Percentiles rank a stretch among this genome's conserved stretches.
These are phyloP conservation scores for Nicator chloris DNA, from an alignment of 2,113 vertebrate species.

Conservation along the genomic window DNA sequence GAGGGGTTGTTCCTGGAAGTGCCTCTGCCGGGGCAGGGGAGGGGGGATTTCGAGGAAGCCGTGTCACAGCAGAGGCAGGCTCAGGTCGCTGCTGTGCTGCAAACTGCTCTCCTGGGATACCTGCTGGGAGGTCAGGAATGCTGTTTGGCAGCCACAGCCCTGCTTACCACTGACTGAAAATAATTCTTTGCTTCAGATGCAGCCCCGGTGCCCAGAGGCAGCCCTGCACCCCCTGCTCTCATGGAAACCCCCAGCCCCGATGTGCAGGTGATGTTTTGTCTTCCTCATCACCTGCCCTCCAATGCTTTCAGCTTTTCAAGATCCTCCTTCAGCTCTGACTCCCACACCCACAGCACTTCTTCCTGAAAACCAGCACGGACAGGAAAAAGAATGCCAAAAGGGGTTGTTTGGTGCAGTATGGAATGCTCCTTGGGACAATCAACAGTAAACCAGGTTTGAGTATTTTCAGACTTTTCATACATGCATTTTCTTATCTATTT, in stretches of 20 bases:
- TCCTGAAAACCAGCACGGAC: background rate
- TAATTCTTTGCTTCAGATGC: background rate
- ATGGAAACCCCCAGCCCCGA: background rate
- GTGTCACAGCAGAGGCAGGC: background rate
- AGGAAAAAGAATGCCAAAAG: background rate
- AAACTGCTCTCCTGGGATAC: background rate
- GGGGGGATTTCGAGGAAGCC: background rate
- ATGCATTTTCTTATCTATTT: background rate
- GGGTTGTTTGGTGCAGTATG: background rate
- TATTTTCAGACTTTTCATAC: background rate
- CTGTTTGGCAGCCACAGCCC: background rate
- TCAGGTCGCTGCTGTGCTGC: background rate
- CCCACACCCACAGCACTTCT: background rate
- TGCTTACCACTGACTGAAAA: background rate
- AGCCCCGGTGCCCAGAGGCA: background rate
- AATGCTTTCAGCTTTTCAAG: background rate
- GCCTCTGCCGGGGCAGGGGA: background rate
- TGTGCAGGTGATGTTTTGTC: background rate
- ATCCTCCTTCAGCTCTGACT: background rate
- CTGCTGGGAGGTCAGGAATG: background rate
- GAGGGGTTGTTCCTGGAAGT: constrained; percentile 4
- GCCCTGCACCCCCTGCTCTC: background rate
- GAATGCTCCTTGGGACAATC: background rate
- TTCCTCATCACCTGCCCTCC: background rate
- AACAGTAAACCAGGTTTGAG: background rate